Evolutionary conservation across 2,888 invertebrate genomes (phyloP).

Genomic region (Drosophila hawaiiensis): DNA sequence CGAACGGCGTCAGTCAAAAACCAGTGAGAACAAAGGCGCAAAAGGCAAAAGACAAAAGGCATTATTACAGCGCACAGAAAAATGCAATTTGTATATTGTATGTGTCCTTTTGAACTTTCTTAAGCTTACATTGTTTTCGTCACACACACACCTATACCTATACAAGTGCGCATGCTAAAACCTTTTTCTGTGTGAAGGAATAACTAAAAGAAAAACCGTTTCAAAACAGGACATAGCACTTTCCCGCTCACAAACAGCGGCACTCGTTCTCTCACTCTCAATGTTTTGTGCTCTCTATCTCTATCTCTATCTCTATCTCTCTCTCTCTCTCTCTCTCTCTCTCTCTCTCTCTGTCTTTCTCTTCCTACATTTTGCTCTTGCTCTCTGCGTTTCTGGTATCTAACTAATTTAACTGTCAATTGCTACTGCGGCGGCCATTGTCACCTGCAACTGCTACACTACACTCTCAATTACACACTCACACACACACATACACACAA

Average conservation of each 20-base stretch:
- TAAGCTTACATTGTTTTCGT: slow-evolving; percentile 60
- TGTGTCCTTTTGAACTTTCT: slow-evolving; percentile 53
- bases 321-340: slow-evolving; percentile 22
- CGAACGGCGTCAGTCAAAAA: slow-evolving; percentile 16
- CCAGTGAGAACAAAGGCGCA: slow-evolving; percentile 9
- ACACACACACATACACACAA: not conserved
- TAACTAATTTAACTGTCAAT: slow-evolving; percentile 53
- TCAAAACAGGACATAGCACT: slow-evolving; percentile 41
- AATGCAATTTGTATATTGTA: slow-evolving; percentile 75
- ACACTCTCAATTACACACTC: slow-evolving; percentile 15
- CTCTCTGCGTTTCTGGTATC: slow-evolving; percentile 40
- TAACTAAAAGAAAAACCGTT: slow-evolving; percentile 38
- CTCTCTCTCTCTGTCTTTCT: slow-evolving; percentile 28
- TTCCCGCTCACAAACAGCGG: slow-evolving; percentile 16
- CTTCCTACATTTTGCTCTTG: slow-evolving; percentile 4
- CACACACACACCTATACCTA: slow-evolving; percentile 13
- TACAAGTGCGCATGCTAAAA: slow-evolving; percentile 14
- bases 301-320: slow-evolving; percentile 35
- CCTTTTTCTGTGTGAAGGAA: slow-evolving; percentile 28
- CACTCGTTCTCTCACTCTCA: slow-evolving; percentile 28
- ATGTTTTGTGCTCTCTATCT: slow-evolving; percentile 7
- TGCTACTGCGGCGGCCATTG: slow-evolving; percentile 48
- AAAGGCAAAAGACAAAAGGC: slow-evolving; percentile 21
- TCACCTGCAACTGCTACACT: slow-evolving; percentile 45
- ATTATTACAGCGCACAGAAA: slow-evolving; percentile 55